Base-by-base conservation (phyloP, 2,113 vertebrate genomes). In the Gnathonemus echidnorhynchus region DNA sequence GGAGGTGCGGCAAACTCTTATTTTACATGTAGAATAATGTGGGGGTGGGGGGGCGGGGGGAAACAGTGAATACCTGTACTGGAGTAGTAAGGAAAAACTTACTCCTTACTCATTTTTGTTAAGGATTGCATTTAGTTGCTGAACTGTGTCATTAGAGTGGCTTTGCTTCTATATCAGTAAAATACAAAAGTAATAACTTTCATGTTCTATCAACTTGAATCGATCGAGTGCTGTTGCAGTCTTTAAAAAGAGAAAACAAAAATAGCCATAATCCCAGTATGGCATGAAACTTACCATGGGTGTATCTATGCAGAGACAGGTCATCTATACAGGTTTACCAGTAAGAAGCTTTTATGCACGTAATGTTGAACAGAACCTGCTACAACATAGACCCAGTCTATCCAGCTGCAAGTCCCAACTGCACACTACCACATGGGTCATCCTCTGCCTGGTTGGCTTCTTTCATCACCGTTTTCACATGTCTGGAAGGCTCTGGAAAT, bases 201-300 rank as follows among this genome's bases (percentile, higher is more conserved):
- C 45, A 21, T 39, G 27, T 27, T 77, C 56, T 42, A 45, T 45
- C 62, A 62, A 80, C 49, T 50, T 50, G 70, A 89, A 31, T 45
- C 39, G 17, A 15, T 84, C 27, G 19, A 49, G 50, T 84, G 88
- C 48, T 83, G 31, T 39, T 84, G 70, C 70, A 84, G 53, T 94
- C 93, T 95, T 87, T 80, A 42, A 42, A 90, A 31, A 49, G 13
- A 48, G 58, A n/a, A 21, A 49, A 89, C n/a, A 46, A 58, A 52
- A 45, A 6, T 86, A 62, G 56, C 89, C 89, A 89, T 56, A 45
- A 53, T 89, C 27, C 80, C 80, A 80, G 5, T 35, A 70, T 86
- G 84, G 89, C 84, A 74, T 70, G 88, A 74, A 49, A 27, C 89
- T 86, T 90, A 86, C 39, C 48, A 89, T 66, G 19, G 83, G 89